Percentiles rank a stretch among this genome's conserved stretches.
Conservation (phyloP, 2,797 vertebrate species). For the Poeciliopsis infans region DNA sequence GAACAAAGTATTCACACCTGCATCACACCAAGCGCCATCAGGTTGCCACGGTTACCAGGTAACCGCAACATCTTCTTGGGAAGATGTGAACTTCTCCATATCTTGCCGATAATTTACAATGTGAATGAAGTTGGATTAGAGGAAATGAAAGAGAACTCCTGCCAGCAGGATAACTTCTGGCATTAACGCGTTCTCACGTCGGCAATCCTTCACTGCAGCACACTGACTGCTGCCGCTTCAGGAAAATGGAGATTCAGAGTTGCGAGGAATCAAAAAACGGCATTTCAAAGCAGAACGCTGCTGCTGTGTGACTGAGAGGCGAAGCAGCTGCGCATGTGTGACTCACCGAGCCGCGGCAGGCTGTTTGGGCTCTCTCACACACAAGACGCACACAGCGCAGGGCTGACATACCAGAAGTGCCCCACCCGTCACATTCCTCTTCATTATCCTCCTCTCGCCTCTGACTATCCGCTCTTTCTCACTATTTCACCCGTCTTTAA, state of each 20-base stretch:
- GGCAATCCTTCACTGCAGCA: background rate
- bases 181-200: background rate
- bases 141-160: background rate
- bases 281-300: slow-evolving; percentile 59
- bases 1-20: background rate
- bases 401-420: slow-evolving; percentile 79
- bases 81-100: background rate
- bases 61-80: no score
- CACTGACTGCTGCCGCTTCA: slow-evolving; percentile 6
- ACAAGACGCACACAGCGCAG: slow-evolving; percentile 37
- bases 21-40: background rate
- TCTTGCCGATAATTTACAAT: background rate
- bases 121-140: background rate
- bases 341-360: slow-evolving; percentile 74
- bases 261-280: slow-evolving; percentile 38
- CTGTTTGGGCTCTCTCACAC: slow-evolving; percentile 52
- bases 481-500: slow-evolving; percentile 11
- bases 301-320: slow-evolving; percentile 45
- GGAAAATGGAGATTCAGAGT: slow-evolving; percentile 43
- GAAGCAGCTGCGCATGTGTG: slow-evolving; percentile 79
- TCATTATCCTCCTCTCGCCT: slow-evolving; percentile 64
- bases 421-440: slow-evolving; percentile 82
- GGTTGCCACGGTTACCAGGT: background rate
- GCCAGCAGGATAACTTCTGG: slow-evolving; percentile 1
- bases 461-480: slow-evolving; percentile 46